Conservation (phyloP, 1,140 invertebrate genomes). For the Diuraphis noxia region DNA sequence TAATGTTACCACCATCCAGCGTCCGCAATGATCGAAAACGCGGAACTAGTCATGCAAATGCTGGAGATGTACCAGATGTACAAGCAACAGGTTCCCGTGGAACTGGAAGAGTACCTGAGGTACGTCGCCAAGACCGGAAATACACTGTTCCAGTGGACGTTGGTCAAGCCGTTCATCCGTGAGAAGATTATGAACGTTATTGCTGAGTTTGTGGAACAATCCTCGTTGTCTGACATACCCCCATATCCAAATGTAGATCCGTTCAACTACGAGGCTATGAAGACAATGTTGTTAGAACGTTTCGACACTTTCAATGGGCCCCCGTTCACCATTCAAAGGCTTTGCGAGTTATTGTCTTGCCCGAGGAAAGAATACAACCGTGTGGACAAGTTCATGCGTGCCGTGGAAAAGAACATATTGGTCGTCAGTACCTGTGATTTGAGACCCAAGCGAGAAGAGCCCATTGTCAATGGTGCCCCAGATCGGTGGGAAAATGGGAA, state of each 20-base stretch:
- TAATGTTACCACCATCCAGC: conserved; percentile 12
- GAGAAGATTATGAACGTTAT: conserved; percentile 86
- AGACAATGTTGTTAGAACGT: conserved; percentile 78
- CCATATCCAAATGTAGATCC: conserved; percentile 86
- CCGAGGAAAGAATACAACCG: conserved; percentile 93
- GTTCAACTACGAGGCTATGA: conserved; percentile 89
- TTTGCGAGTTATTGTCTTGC: conserved; percentile 88
- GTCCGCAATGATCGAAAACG: conserved; percentile 72
- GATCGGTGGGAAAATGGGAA: conserved; percentile 53
- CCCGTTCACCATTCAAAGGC: conserved; percentile 93
- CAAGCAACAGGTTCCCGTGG: conserved; percentile 79
- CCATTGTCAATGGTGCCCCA: conserved; percentile 55
- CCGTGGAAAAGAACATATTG: conserved; percentile 90
- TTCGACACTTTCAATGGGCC: conserved; percentile 83
- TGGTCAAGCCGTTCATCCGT: conserved; percentile 83
- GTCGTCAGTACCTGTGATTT: conserved; percentile 93
- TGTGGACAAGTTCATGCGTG: conserved; percentile 94
- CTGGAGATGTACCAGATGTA: conserved; percentile 84
- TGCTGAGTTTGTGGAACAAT: conserved; percentile 80
- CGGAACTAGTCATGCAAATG: conserved; percentile 80
- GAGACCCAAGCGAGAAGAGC: conserved; percentile 32
- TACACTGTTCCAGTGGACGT: conserved; percentile 88
- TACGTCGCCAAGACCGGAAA: conserved; percentile 93
- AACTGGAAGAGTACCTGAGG: conserved; percentile 86
- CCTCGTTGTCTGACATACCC: conserved; percentile 73